phyloP scores from a whole-genome alignment of 2,888 invertebrate genomes.

The Epinotia bilunana region DNA sequence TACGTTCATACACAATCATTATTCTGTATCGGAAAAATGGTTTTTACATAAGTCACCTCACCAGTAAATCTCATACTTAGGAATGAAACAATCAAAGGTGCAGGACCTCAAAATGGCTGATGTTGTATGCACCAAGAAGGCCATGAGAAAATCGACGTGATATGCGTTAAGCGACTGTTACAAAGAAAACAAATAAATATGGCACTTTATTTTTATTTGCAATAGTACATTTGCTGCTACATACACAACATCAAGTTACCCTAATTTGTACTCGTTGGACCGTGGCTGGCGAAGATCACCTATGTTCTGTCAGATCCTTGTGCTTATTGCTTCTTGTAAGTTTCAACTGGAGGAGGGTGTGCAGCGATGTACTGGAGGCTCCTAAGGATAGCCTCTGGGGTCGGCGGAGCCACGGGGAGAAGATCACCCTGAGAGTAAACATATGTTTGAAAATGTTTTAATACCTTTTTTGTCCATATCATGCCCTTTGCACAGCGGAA shows the following conservation, averaged over 20 bases:
- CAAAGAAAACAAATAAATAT: conserved; percentile 11
- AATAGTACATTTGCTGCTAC: conserved; percentile 14
- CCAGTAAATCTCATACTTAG: too few relatives aligned
- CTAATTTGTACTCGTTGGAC: conserved; percentile 30
- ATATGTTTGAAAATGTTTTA: conserved; percentile 5
- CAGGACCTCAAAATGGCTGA: too few relatives aligned
- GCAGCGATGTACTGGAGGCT: conserved; percentile 61
- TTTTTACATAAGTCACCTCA: too few relatives aligned
- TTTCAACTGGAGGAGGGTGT: conserved; percentile 50
- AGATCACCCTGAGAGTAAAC: conserved; percentile 56
- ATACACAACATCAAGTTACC: conserved; percentile 26
- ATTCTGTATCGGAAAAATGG: too few relatives aligned
- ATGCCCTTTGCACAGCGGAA: too few relatives aligned
- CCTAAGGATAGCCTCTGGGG: conserved; percentile 63
- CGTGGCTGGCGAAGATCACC: background rate
- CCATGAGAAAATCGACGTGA: background rate
- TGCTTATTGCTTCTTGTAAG: conserved; percentile 43
- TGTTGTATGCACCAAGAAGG: too few relatives aligned
- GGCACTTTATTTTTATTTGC: conserved; percentile 38
- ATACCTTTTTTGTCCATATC: too few relatives aligned
- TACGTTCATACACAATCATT: too few relatives aligned
- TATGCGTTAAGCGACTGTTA: background rate
- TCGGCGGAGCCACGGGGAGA: conserved; percentile 62
- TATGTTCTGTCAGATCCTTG: background rate
- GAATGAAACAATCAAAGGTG: too few relatives aligned